These are phyloP conservation scores for Tupaia chinensis DNA, from an alignment of 2,113 vertebrate species.

Conservation along the genomic window DNA sequence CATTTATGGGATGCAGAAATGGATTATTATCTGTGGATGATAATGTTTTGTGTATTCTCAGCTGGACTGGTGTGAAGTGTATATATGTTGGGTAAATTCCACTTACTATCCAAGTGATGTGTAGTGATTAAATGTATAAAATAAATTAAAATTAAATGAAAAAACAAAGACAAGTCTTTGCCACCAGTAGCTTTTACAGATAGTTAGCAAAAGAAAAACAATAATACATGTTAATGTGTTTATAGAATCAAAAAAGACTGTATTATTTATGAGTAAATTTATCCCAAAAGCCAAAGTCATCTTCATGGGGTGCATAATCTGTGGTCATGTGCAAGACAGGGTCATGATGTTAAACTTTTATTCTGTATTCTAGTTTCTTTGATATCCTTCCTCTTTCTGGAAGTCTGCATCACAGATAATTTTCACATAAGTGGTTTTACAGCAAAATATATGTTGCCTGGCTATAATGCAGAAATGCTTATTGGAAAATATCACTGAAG, in stretches of 20 bases:
- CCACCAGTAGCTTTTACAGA: too few relatives aligned
- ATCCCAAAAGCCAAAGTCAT: background rate
- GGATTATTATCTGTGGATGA: too few relatives aligned
- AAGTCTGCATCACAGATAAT: background rate
- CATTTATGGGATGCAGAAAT: too few relatives aligned
- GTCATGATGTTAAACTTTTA: background rate
- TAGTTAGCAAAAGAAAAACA: too few relatives aligned
- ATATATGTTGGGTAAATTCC: too few relatives aligned
- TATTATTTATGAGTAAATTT: background rate
- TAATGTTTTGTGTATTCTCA: too few relatives aligned
- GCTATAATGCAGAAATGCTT: background rate
- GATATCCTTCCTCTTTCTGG: background rate
- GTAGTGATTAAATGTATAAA: too few relatives aligned
- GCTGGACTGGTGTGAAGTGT: too few relatives aligned
- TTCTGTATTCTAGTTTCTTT: background rate
- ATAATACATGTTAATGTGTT: background rate
- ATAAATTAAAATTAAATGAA: too few relatives aligned
- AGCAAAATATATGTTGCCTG: constrained; percentile 28
- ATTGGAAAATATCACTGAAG: background rate
- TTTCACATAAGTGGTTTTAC: background rate
- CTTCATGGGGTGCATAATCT: background rate
- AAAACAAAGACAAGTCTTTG: too few relatives aligned
- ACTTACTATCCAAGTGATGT: too few relatives aligned
- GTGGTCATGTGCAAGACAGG: background rate
- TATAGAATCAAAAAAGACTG: background rate